A percentile compares a stretch with the other conserved stretches of the same genome.
Evolutionary conservation across 2,888 invertebrate genomes (phyloP).

Genomic region (Plusia festucae): DNA sequence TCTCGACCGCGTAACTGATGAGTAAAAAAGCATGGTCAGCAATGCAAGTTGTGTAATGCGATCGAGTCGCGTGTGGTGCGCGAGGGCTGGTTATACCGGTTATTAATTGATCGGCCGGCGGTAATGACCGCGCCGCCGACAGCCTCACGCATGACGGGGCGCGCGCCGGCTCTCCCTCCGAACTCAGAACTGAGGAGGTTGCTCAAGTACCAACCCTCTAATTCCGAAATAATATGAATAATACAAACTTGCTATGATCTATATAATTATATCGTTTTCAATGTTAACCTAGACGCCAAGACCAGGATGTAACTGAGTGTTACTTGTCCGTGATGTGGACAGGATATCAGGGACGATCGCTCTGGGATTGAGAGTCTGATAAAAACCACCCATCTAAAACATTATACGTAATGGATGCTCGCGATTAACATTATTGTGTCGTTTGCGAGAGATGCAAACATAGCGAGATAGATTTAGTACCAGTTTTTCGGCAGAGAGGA

Average conservation of each 20-base stretch:
- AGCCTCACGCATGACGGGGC: not conserved
- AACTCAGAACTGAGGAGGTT: no score
- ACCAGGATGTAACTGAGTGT: no score
- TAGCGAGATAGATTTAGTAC: no score
- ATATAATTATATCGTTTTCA: no score
- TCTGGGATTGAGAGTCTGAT: not conserved
- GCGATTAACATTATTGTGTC: no score
- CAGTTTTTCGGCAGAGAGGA: no score
- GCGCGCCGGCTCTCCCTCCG: not conserved
- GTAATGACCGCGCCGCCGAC: slow-evolving; percentile 24
- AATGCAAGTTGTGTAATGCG: slow-evolving; percentile 2
- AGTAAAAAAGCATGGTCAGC: slow-evolving; percentile 3
- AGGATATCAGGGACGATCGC: not conserved
- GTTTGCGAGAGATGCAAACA: no score
- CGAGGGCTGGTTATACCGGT: slow-evolving; percentile 20
- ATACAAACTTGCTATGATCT: no score
- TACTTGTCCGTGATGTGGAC: no score
- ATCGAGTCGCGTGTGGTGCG: not conserved
- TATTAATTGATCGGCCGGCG: slow-evolving; percentile 27
- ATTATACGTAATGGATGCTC: no score
- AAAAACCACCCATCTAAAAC: not conserved
- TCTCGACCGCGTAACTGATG: not conserved
- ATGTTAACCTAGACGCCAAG: not conserved
- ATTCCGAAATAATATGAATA: no score
- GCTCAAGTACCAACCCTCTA: no score